These are phyloP conservation scores for Campoletis sonorensis DNA, from an alignment of 1,140 invertebrate genomes.

Conservation along the genomic window DNA sequence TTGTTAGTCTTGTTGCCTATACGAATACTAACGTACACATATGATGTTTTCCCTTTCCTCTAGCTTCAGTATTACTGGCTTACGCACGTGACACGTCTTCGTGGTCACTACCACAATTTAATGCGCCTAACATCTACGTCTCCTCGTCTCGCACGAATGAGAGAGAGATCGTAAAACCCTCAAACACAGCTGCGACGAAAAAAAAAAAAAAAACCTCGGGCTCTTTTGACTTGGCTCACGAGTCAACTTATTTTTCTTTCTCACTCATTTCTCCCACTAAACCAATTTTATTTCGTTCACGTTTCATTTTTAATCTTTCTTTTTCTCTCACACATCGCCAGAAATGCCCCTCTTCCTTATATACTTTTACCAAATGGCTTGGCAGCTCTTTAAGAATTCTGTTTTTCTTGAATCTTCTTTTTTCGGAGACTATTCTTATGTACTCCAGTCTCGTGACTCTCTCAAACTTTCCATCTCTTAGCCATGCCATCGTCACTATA, in stretches of 20 bases:
- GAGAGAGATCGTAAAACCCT: not conserved
- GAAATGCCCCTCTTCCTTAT: not conserved
- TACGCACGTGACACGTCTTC: not conserved
- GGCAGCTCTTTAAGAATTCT: not conserved
- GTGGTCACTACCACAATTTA: conserved; percentile 27
- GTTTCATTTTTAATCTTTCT: not conserved
- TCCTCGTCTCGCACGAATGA: not conserved
- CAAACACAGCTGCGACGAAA: conserved; percentile 2
- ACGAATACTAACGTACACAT: not conserved
- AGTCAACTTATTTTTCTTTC: conserved; percentile 21
- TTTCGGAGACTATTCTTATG: not conserved
- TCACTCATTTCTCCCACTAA: conserved; percentile 1
- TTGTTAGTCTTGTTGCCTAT: conserved; percentile 3
- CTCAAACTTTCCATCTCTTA: conserved; percentile 11
- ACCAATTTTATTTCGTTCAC: not conserved
- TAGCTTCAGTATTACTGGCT: not conserved
- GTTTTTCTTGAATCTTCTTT: not conserved
- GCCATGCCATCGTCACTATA: not conserved
- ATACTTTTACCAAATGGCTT: not conserved
- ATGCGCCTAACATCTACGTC: not conserved
- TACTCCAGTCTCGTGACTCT: conserved; percentile 1
- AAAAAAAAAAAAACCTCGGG: conserved; percentile 1
- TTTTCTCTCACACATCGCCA: not conserved
- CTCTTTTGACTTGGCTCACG: conserved; percentile 16
- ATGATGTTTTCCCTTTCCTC: conserved; percentile 16